phyloP scores from a whole-genome alignment of 1,140 invertebrate species.

The Drosophila burlai region DNA sequence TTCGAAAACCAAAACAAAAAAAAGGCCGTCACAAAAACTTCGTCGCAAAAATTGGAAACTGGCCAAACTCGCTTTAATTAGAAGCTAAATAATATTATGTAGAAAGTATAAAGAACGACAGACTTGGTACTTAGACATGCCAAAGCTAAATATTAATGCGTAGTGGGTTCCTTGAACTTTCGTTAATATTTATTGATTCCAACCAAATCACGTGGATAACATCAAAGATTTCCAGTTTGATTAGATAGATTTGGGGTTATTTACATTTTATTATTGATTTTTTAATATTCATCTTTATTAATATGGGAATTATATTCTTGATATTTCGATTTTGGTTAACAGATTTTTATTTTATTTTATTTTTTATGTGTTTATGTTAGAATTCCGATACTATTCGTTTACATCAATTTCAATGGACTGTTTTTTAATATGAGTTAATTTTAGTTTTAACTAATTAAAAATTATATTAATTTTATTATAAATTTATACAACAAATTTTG shows the following conservation, averaged over 20 bases:
- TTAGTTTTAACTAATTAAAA: background rate
- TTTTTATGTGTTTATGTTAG: background rate
- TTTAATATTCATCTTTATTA: slow-evolving; percentile 3
- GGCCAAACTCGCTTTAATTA: slow-evolving; percentile 76
- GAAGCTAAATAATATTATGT: slow-evolving; percentile 56
- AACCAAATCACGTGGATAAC: slow-evolving; percentile 23
- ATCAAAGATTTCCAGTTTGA: slow-evolving; percentile 20
- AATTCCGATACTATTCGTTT: no score
- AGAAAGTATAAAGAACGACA: slow-evolving; percentile 39
- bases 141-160: slow-evolving; percentile 50
- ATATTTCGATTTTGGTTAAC: background rate
- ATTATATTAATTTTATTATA: background rate
- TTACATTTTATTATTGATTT: background rate
- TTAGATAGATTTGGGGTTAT: background rate
- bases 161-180: slow-evolving; percentile 41
- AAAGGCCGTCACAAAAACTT: slow-evolving; percentile 1
- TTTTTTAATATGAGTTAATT: background rate
- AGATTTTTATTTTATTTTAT: background rate
- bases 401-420: no score
- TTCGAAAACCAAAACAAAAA: slow-evolving; percentile 25
- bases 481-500: background rate
- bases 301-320: background rate
- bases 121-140: slow-evolving; percentile 46
- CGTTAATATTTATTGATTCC: slow-evolving; percentile 35
- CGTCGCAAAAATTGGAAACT: slow-evolving; percentile 46